These are phyloP conservation scores for Pollachius pollachius DNA, from an alignment of 2,113 vertebrate species.

Conservation along the genomic window DNA sequence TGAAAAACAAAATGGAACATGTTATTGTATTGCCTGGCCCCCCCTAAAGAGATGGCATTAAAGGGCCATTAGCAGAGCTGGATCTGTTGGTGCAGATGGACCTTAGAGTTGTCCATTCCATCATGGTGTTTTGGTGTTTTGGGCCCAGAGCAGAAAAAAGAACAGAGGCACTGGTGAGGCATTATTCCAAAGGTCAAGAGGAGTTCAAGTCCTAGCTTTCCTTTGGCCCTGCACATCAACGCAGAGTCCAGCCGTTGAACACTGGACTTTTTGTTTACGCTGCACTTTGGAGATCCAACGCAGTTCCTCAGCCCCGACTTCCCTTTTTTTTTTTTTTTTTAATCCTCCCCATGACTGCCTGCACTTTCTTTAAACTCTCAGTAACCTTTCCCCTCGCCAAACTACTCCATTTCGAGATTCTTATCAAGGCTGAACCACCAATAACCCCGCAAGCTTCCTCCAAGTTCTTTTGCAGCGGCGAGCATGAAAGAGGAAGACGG, in stretches of 20 bases:
- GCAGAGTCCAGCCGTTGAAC: constrained; percentile 56
- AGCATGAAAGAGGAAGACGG: constrained; percentile 49
- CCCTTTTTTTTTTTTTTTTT: constrained; percentile 68
- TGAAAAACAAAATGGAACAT: constrained; percentile 14
- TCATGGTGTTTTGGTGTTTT: not conserved
- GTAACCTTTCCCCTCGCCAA: constrained; percentile 73
- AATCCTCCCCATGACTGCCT: constrained; percentile 71
- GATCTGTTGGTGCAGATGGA: not conserved
- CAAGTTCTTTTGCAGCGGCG: constrained; percentile 52
- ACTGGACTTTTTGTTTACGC: constrained; percentile 64
- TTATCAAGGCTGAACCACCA: constrained; percentile 74
- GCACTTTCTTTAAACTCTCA: constrained; percentile 70
- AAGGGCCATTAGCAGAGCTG: constrained; percentile 1
- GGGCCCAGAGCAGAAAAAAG: not conserved
- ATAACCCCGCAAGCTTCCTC: constrained; percentile 71
- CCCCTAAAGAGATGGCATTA: constrained; percentile 23
- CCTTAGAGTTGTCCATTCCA: constrained; percentile 8
- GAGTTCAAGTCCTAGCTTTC: constrained; percentile 57
- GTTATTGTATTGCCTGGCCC: constrained; percentile 15
- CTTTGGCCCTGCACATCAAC: constrained; percentile 33
- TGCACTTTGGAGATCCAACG: constrained; percentile 57
- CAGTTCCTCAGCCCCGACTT: constrained; percentile 59
- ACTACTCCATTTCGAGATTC: constrained; percentile 76
- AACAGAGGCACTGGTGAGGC: constrained; percentile 10
- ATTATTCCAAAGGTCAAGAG: constrained; percentile 51